Conservation (phyloP, 2,888 invertebrate species). For the Lasioglossum malachurum region DNA sequence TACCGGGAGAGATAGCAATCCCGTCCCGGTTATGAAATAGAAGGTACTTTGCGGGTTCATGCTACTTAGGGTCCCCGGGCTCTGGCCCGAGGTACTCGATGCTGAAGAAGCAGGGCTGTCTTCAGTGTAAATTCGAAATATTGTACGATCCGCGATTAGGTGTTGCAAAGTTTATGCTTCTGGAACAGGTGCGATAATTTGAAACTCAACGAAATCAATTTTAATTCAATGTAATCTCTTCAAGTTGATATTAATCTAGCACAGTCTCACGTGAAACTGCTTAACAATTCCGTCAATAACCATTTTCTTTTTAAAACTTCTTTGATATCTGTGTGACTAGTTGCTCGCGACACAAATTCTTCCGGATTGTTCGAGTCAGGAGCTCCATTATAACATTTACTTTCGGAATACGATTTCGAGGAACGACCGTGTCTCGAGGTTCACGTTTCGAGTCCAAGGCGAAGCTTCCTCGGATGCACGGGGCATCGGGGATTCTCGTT, state of each 20-base stretch:
- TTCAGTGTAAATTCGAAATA: background rate
- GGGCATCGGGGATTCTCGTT: background rate
- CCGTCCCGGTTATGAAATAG: conserved; percentile 14
- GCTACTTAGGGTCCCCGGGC: conserved; percentile 8
- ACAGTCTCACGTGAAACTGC: background rate
- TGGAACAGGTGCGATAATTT: background rate
- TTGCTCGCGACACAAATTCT: too few species aligned
- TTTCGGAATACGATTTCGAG: background rate
- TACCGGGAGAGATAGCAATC: conserved; percentile 5
- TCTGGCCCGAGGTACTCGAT: background rate
- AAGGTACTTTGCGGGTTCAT: conserved; percentile 27
- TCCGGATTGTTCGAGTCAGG: too few species aligned
- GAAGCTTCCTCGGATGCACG: background rate
- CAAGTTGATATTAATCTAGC: too few species aligned
- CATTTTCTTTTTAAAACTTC: too few species aligned
- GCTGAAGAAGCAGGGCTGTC: background rate
- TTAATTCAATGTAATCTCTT: too few species aligned
- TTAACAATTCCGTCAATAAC: too few species aligned
- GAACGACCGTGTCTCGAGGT: background rate
- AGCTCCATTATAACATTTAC: too few species aligned
- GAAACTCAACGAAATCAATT: background rate
- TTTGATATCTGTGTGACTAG: too few species aligned
- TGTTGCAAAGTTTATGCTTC: background rate
- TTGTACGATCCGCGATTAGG: background rate
- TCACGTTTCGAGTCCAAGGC: background rate